Evolutionary conservation across 2,113 vertebrate species (phyloP).

Genomic region (Oxygymnocypris stewartii): DNA sequence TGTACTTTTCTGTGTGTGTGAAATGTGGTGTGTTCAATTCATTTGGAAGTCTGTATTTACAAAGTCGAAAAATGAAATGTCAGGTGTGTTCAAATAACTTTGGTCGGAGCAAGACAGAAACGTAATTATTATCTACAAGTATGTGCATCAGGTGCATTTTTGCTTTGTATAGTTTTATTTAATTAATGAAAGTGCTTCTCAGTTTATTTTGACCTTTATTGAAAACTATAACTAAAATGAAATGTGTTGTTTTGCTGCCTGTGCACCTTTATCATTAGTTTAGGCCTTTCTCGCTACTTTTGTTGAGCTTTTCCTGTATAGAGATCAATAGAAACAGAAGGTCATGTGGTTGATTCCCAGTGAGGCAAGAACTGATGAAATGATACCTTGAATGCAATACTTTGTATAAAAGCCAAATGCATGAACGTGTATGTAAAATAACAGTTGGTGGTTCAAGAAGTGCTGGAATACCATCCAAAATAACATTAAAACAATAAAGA

Average conservation of each 20-base stretch:
- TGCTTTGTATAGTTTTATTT: too few relatives aligned
- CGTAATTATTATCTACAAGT: too few relatives aligned
- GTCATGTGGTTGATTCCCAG: too few relatives aligned
- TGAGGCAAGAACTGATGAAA: too few relatives aligned
- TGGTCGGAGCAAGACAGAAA: background rate
- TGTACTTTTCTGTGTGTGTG: background rate
- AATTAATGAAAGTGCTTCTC: background rate
- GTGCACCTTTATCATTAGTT: background rate
- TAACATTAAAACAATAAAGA: background rate
- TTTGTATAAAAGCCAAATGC: too few relatives aligned
- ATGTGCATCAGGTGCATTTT: too few relatives aligned
- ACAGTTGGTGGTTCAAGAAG: background rate
- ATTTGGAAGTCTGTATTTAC: background rate
- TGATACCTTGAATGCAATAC: too few relatives aligned
- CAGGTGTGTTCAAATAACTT: background rate
- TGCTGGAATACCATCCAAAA: background rate
- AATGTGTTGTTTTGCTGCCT: background rate
- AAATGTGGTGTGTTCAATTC: background rate
- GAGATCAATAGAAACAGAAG: too few relatives aligned
- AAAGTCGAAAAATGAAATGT: background rate
- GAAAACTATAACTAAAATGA: background rate
- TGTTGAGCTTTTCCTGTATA: background rate
- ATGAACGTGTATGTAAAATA: background rate
- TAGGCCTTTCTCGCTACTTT: background rate
- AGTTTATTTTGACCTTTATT: background rate